Evolutionary conservation across 2,797 vertebrate genomes (phyloP).

Genomic region (Labroides dimidiatus): DNA sequence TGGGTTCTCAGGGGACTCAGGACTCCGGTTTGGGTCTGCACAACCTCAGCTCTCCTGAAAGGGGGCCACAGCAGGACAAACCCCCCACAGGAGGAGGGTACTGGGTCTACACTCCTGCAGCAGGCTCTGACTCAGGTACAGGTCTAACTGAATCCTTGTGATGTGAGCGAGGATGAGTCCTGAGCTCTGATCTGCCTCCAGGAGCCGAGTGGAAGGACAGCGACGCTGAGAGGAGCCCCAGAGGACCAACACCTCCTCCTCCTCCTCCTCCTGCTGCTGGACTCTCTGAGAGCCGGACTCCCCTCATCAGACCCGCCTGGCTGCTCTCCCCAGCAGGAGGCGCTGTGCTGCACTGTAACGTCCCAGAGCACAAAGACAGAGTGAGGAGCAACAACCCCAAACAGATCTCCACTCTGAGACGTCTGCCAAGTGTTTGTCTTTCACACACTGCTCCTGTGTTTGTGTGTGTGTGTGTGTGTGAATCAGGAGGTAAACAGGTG

Average conservation of each 20-base stretch:
- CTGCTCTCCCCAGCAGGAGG: constrained; percentile 82
- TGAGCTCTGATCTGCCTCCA: constrained; percentile 1
- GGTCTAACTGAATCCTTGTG: neutral
- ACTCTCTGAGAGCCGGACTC: neutral
- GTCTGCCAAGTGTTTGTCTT: no score
- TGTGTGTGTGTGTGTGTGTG: constrained; percentile 26
- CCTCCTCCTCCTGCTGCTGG: constrained; percentile 56
- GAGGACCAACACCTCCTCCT: constrained; percentile 52
- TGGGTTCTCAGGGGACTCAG: constrained; percentile 87
- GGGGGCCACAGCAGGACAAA: constrained; percentile 44
- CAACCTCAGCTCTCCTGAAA: constrained; percentile 76
- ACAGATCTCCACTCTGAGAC: no score
- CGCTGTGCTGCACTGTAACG: constrained; percentile 83
- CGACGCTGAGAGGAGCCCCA: constrained; percentile 49
- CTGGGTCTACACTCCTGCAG: constrained; percentile 83
- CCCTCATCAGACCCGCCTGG: constrained; percentile 6
- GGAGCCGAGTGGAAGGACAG: constrained; percentile 62
- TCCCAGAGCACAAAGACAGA: constrained; percentile 83
- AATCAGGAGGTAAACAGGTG: constrained; percentile 30
- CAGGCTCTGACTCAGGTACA: constrained; percentile 30
- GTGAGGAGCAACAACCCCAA: constrained; percentile 70
- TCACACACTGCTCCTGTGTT: constrained; percentile 2
- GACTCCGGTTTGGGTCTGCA: constrained; percentile 90
- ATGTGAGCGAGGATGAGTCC: neutral
- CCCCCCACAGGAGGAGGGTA: constrained; percentile 72